Base-by-base conservation (phyloP, 2,797 vertebrate genomes). In the Eptatretus atami region DNA sequence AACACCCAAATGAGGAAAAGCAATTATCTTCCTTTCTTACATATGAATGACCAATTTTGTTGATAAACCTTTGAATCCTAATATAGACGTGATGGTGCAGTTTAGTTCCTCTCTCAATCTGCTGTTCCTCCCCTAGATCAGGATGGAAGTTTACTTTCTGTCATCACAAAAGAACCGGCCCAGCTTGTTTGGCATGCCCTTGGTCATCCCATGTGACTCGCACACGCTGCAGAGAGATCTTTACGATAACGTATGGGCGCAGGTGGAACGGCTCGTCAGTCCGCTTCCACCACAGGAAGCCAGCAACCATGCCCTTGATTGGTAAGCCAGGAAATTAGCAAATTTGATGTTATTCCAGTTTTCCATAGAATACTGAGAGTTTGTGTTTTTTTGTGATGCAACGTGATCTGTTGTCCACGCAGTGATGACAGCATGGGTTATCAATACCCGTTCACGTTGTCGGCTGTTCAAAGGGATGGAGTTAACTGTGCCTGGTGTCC, bases 401-500 rank as follows among this genome's bases (percentile, higher is more conserved):
- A 44, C 31, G 31, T 44, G 31, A 44, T 44, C 4, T 44, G 31
- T 44, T 44, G 6, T 44, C 31, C 10, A 73, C 74, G 64, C 75
- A 98, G 92, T 74, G 88, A 98, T 65, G 92, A 98, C 73, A 96
- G 88, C 68, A 80, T 98, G 83, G 92, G 92, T 3, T 98, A 98
- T 72, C 92, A 98, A 65, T 98, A 98, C 71, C 92, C 92, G 10
- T 96, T 98, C 71, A 98, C 86, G 55, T 71, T 98, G 64, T 75
- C 88, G 66, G 84, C 88, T 14, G 92, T 98, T 65, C 82, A 83
- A 63, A 94, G 88, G 72, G 88, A 96, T 69, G 92, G 88, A 13
- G 93, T 83, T 75, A 83, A 83, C 6, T 98, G 87, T 73, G 86
- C 92, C 66, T 94, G 84, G 80, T 98, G 92, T 69, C 86, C 84